Base-by-base conservation (phyloP, 2,888 invertebrate species). In the Beris morrisii region DNA sequence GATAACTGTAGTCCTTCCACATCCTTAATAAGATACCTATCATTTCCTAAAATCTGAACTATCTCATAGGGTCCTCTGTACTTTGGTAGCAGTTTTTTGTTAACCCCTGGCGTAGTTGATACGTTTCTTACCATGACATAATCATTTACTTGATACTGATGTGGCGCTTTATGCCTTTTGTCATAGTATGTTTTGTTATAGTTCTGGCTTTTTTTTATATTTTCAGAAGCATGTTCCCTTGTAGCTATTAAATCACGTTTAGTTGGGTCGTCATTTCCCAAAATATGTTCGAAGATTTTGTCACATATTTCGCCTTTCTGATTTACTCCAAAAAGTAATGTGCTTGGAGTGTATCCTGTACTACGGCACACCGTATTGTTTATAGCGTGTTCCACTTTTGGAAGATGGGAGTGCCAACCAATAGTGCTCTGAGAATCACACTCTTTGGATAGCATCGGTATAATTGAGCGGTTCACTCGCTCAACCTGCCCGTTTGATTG, bases 261-360 rank as follows among this genome's bases (percentile, higher is more conserved):
- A 6, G 48, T 4, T 6, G n/a, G 5, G 4, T 48, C 48, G 5
- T 6, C 4, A 48, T 5, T 48, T 13, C 11, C 5, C 13, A n/a
- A 5, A n/a, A 48, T 4, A 48, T 9, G 11, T 48, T 48, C 48
- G 4, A n/a, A 6, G 11, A 48, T 9, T 9, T 48, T 48, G 11
- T 48, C 48, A 9, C 48, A 48, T 13, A 48, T 15, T 48, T 4
- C 11, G 5, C 48, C 4, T 48, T 48, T 48, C 15, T 48, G 48
- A 48, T 48, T 48, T 5, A 48, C 15, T 32, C 32, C 32, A n/a
- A 32, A 32, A 32, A 32, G 32, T 7, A 32, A 32, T 7, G 7
- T 32, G 32, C 48, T 48, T 5, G 48, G 48, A 48, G 48, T 48
- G 11, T 13, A 48, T 48, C 48, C 48, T 5, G 48, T 48, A 48